phyloP scores from a whole-genome alignment of 2,113 vertebrate species.

The Microtus ochrogaster region DNA sequence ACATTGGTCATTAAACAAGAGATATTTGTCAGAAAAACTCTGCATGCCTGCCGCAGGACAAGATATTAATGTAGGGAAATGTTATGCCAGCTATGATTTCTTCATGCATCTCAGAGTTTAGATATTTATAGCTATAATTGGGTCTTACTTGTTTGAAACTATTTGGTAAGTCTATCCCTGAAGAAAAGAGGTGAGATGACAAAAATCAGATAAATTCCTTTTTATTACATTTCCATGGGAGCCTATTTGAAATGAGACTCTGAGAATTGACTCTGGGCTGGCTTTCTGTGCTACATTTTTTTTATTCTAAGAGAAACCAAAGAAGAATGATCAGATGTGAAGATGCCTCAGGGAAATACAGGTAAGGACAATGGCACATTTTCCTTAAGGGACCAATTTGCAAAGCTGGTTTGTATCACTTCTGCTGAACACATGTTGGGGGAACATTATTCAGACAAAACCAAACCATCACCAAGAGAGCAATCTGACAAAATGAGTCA shows the following conservation, averaged over 20 bases:
- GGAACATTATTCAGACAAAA: constrained; percentile 63
- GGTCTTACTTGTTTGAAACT: background rate
- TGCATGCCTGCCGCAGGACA: background rate
- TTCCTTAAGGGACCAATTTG: constrained; percentile 43
- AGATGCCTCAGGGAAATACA: constrained; percentile 8
- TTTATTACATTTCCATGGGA: background rate
- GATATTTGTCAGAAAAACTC: background rate
- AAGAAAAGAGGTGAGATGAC: background rate
- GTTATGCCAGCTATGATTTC: background rate
- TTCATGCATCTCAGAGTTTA: constrained; percentile 36
- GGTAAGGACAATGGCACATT: constrained; percentile 18
- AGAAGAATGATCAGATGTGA: constrained; percentile 59
- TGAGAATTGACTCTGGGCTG: background rate
- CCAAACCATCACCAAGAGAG: constrained; percentile 51
- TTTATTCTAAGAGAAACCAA: constrained; percentile 18
- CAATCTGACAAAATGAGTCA: constrained; percentile 64
- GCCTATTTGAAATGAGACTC: background rate
- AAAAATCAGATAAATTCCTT: background rate
- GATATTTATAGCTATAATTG: background rate
- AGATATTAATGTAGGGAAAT: background rate
- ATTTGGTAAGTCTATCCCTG: background rate
- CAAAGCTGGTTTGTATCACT: constrained; percentile 49
- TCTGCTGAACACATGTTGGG: constrained; percentile 26
- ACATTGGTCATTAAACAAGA: background rate
- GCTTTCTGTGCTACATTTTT: constrained; percentile 37